Conservation (phyloP, 64 coral and sea anemone genomes). For the Actinia tenebrosa region DNA sequence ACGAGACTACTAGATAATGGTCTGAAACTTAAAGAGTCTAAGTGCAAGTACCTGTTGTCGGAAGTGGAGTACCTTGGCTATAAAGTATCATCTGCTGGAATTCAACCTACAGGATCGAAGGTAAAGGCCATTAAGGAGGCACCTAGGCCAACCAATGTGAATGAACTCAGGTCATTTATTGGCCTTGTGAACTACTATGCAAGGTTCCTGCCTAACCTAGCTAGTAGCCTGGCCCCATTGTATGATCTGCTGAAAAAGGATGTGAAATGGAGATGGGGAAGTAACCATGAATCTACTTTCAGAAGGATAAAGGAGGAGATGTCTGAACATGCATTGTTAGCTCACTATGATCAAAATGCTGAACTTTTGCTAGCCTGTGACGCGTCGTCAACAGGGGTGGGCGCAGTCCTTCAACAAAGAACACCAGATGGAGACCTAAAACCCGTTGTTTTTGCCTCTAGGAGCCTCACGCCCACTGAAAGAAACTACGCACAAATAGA, state of each 20-base stretch:
- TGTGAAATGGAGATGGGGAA: slow-evolving; percentile 40
- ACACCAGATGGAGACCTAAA: slow-evolving; percentile 16
- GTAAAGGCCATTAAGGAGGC: slow-evolving; percentile 17
- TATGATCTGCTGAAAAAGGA: slow-evolving; percentile 41
- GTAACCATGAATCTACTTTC: slow-evolving; percentile 31
- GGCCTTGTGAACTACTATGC: slow-evolving; percentile 34
- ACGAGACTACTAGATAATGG: slow-evolving; percentile 8
- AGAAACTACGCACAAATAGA: slow-evolving; percentile 49
- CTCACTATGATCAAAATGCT: slow-evolving; percentile 36
- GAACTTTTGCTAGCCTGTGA: slow-evolving; percentile 38
- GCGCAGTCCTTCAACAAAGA: slow-evolving; percentile 26
- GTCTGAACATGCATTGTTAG: slow-evolving; percentile 30
- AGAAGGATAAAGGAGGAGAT: slow-evolving; percentile 19
- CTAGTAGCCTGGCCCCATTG: slow-evolving; percentile 23
- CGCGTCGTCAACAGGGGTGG: slow-evolving; percentile 32
- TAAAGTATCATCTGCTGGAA: slow-evolving; percentile 17
- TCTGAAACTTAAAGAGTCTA: slow-evolving; percentile 6
- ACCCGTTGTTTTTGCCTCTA: slow-evolving; percentile 38
- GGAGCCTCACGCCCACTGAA: slow-evolving; percentile 36
- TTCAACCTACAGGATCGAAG: slow-evolving; percentile 6
- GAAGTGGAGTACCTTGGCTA: slow-evolving; percentile 43
- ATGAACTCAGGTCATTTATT: slow-evolving; percentile 19
- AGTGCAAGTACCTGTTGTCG: slow-evolving; percentile 38
- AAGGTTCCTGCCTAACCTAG: slow-evolving; percentile 52
- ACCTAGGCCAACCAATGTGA: background rate